Base-by-base conservation (phyloP, 2,888 invertebrate genomes). In the Piscicola geometra region DNA sequence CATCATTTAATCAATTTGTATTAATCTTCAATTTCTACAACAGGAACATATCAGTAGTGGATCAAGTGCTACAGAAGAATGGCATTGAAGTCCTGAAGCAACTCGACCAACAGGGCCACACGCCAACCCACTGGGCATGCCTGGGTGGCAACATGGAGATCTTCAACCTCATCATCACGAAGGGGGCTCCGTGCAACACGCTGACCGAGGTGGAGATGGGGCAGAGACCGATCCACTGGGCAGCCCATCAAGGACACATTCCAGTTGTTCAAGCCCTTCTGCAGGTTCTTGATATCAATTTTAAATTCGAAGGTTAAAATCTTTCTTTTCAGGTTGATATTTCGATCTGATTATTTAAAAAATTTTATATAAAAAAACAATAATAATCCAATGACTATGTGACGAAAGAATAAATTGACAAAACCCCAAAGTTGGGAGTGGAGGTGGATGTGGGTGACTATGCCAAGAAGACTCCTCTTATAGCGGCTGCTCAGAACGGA, bases 191-290 rank as follows among this genome's bases (percentile, higher is more conserved):
- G 0, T 90, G 94, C 5, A 93, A 94, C 86, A 88, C 93, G 60
- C 91, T 93, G 0, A 93, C 93, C 81, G 87, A 93, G 71, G 93
- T 93, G 70, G 93, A 92, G 0, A 91, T 93, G 87, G 94, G 93
- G 0, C 93, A 93, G 0, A 88, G 92, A 35, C 94, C 94, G 0
- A 93, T 94, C 79, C 94, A 95, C 84, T 94, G 94, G 94, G 94
- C 94, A 0, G 93, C 93, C 83, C 89, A 94, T 56, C 93, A 94
- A 84, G 94, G 94, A 0, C 93, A 94, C 83, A 91, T 93, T 0
- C 92, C 92, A 0, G 90, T 94, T 28, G 93, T 93, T 3, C 94
- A 94, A 86, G 84, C 88, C 73, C 82, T 89, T 69, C 86, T 87
- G 84, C 88, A 89, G 81, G 80, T 81, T 25, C n/a, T 47, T 9